Base-by-base conservation (phyloP, 2,113 vertebrate species). In the Brachypteracias leptosomus region DNA sequence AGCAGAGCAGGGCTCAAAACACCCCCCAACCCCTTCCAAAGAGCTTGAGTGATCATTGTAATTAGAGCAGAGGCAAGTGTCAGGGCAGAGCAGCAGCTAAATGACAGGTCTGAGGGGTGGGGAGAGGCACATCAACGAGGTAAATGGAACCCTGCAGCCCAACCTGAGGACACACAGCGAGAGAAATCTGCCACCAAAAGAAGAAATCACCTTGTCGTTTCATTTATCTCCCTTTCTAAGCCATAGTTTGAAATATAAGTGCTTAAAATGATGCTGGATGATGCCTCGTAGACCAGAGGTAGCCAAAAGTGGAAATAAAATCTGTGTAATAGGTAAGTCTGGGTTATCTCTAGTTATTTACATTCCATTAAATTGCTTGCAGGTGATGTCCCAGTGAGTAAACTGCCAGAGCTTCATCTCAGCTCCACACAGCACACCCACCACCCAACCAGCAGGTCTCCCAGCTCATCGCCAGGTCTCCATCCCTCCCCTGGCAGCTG, bases 81-180 rank as follows among this genome's bases (percentile, higher is more conserved):
- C 96, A 87, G 13, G 57, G 95, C 59, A 94, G 85, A 96, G 91
- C 86, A 95, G 90, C 86, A 93, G 93, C 85, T 88, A 95, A 97
- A 97, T 98, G 97, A 95, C 80, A 97, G 97, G 88, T 95, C 97
- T 97, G 90, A 78, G 75, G 93, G 52, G 67, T 83, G 92, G 91
- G 24, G 78, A 96, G 95, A 93, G 81, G 90, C 16, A 0, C 14
- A 49, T 95, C 94, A 92, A 33, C 57, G 83, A 58, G 83, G 82
- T 44, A 89, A 95, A 94, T 77, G 80, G 94, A 94, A 93, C 46
- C 55, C n/a, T 26, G 93, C 42, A 93, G 73, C 86, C 81, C 83
- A 80, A 3, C 19, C 72, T 11, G 13, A 82, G 59, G 82, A 66
- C 18, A 87, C 85, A 58, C 85, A 87, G 87, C 71, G 74, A 62